Base-by-base conservation (phyloP, 2,797 vertebrate species). In the Corythornis leucogaster region DNA sequence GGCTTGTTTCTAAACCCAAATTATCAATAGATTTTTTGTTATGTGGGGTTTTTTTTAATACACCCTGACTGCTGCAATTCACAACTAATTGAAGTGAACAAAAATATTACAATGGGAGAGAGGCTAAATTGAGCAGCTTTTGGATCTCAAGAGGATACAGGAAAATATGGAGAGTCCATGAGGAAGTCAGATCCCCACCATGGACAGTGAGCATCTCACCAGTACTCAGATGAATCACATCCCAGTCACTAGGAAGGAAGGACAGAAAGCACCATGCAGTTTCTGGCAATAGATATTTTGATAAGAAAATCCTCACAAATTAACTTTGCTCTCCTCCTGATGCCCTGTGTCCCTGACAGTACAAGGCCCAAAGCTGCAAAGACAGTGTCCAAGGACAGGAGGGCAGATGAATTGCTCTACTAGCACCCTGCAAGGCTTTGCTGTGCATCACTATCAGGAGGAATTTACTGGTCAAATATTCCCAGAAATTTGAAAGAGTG, bases 141-240 rank as follows among this genome's bases (percentile, higher is more conserved):
- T 78, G 24, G 14, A 69, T 22, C 5, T 40, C 38, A 40, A 40
- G 38, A 78, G n/a, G 46, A 28, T n/a, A 12, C 3, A 42, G 54
- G 22, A 66, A 75, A 74, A 51, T 6, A n/a, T 1, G 1, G 35
- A 15, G 20, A 46, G 19, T 12, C 12, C 6, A 35, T 0, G 0
- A 4, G 45, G 42, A 80, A 54, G 21, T 15, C 8, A 0, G 11
- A 45, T 55, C 15, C 28, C 7, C n/a, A 42, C 17, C 31, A 62
- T 0, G 2, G 20, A 53, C 20, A 24, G 26, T 0, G 0, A 50
- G 15, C 3, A 16, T 30, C 15, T 25, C 4, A 1, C 19, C 69
- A 61, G 11, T 24, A 71, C 51, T 63, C 8, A 0, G 26, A 31
- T 28, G 5, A 74, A 57, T 42, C 5, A 0, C 30, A 76, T 46